phyloP scores from a whole-genome alignment of 2,888 invertebrate genomes.

The Drosophila formosana region DNA sequence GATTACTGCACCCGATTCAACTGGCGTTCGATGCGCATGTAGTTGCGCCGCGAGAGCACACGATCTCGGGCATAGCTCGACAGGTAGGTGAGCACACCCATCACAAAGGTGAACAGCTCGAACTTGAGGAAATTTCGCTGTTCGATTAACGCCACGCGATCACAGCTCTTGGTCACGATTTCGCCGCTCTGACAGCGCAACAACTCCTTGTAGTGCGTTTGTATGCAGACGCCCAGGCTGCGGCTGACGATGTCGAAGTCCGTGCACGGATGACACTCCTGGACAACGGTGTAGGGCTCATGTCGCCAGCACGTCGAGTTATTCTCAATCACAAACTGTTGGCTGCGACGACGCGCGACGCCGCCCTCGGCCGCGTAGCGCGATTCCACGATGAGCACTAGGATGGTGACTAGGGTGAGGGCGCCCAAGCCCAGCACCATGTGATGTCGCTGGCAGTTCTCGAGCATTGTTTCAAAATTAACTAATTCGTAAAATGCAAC shows the following conservation, averaged over 20 bases:
- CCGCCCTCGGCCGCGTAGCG: conserved; percentile 83
- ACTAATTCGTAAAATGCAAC: conserved; percentile 6
- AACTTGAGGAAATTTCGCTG: conserved; percentile 89
- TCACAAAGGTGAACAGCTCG: conserved; percentile 75
- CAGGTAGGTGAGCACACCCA: conserved; percentile 79
- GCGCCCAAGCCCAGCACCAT: conserved; percentile 92
- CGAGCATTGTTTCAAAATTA: conserved; percentile 88
- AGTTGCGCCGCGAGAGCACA: conserved; percentile 76
- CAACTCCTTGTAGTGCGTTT: conserved; percentile 93
- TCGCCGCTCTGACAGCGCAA: conserved; percentile 92
- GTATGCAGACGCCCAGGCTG: conserved; percentile 92
- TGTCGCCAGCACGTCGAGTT: conserved; percentile 92
- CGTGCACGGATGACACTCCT: conserved; percentile 94
- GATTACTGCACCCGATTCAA: conserved; percentile 79
- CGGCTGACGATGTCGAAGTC: conserved; percentile 93
- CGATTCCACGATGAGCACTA: conserved; percentile 93
- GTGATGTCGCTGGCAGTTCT: conserved; percentile 93
- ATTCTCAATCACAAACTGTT: conserved; percentile 89
- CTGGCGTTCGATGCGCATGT: conserved; percentile 81
- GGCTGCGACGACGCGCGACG: conserved; percentile 61
- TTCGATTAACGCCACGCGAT: conserved; percentile 93
- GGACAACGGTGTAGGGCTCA: conserved; percentile 89
- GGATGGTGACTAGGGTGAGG: conserved; percentile 91
- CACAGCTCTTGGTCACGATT: conserved; percentile 93
- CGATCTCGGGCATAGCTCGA: conserved; percentile 82